Evolutionary conservation across 2,797 vertebrate genomes (phyloP).

Genomic region (Rhabdomys pumilio): DNA sequence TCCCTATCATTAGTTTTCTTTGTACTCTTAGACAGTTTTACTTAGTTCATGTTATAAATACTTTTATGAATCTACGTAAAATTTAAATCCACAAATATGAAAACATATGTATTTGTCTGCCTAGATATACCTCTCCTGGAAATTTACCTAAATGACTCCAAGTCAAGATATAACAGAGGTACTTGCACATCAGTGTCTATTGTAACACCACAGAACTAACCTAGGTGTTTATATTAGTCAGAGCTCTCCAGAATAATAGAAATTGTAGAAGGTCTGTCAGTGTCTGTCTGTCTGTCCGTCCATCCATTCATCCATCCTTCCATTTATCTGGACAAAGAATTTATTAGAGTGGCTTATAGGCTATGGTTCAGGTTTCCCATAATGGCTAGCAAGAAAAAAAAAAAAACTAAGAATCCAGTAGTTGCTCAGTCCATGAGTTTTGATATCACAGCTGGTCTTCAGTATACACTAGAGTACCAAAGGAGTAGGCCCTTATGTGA

Average conservation of each 20-base stretch:
- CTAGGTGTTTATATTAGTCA: no score
- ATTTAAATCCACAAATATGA: background rate
- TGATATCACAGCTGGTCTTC: background rate
- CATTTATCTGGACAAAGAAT: no score
- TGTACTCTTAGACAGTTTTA: background rate
- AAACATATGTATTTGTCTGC: background rate
- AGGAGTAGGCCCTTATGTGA: background rate
- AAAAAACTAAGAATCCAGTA: background rate
- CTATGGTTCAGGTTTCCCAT: background rate
- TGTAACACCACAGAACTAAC: no score
- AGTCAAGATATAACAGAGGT: no score
- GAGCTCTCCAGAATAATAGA: no score
- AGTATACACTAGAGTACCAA: background rate
- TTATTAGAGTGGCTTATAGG: background rate
- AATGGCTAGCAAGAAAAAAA: background rate
- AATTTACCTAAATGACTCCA: no score
- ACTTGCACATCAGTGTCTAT: no score
- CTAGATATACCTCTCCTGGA: no score
- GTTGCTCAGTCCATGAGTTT: background rate
- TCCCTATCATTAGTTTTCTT: no score
- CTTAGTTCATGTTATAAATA: background rate
- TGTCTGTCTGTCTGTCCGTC: no score
- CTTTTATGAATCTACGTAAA: background rate
- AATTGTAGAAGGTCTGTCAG: background rate
- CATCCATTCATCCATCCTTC: no score